Base-by-base conservation (phyloP, 2,888 invertebrate species). In the Chymomyza caudatula region DNA sequence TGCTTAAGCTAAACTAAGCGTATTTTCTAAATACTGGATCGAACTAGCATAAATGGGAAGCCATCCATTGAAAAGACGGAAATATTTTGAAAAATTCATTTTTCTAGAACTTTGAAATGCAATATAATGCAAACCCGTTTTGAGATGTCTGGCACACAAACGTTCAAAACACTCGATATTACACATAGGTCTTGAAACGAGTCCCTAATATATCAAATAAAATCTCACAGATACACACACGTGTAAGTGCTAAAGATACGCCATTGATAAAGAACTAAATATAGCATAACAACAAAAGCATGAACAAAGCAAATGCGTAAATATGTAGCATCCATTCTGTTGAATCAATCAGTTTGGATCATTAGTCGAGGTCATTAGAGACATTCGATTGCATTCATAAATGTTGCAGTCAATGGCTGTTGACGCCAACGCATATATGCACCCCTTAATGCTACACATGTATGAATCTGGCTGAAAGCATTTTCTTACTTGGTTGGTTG, bases 351-450 rank as follows among this genome's bases (percentile, higher is more conserved):
- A 72, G 77, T 67, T 73, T 71, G 69, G 81, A 80, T 80, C 86
- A 83, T 85, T 85, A 83, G 86, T 61, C 67, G 68, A 83, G 74
- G 78, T 80, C 86, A 85, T 81, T 85, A 83, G 73, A 83, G 81
- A 69, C 85, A 83, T 83, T 83, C 80, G 74, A 72, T 69, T 57
- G 63, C 44, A 55, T 64, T 60, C 66, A 53, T 53, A 43, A 49
- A 43, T 49, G 56, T 56, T 19, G 11, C 56, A 15, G 56, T n/a
- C 54, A 15, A 47, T 47, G 17, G 1, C 44, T 47, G 44, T 17
- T 13, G 15, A 47, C 15, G 44, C 44, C 29, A 37, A 37, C 29
- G 29, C 29, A 37, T 25, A 25, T 25, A 11, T 11, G 29, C 29
- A 11, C 29, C 29, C 29, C 29, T 37, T 37, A 37, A 11, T 4